Conservation (phyloP, 2,888 invertebrate genomes). For the Biston stratarius region DNA sequence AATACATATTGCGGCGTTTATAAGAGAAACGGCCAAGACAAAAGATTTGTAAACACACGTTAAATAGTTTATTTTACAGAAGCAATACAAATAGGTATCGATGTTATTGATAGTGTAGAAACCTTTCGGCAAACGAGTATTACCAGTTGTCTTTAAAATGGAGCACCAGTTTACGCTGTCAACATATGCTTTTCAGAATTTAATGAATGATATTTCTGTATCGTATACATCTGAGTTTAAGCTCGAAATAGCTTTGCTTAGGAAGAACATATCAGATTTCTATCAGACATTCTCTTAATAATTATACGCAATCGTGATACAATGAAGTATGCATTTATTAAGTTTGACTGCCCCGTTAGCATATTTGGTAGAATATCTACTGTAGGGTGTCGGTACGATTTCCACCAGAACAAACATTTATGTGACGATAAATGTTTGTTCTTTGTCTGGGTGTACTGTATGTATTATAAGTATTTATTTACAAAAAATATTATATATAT, state of each 20-base stretch:
- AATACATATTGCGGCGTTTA: not conserved
- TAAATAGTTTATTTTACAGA: conserved; percentile 11
- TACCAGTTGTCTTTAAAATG: conserved; percentile 42
- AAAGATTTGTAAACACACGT: conserved; percentile 5
- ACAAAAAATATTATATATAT: too few relatives aligned
- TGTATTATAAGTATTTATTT: too few relatives aligned
- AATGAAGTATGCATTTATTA: not conserved
- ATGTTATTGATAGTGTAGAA: conserved; percentile 27
- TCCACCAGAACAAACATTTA: too few relatives aligned
- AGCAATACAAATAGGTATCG: conserved; percentile 16
- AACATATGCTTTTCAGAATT: conserved; percentile 39
- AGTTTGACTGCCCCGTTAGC: not conserved
- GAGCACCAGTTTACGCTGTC: conserved; percentile 43
- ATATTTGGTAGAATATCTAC: too few relatives aligned
- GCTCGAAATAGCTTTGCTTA: conserved; percentile 23
- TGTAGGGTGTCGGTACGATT: too few relatives aligned
- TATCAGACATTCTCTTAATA: not conserved
- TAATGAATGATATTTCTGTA: conserved; percentile 43
- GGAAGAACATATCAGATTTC: conserved; percentile 27
- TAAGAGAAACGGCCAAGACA: not conserved
- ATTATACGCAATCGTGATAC: not conserved
- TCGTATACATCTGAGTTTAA: conserved; percentile 36
- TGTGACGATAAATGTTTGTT: too few relatives aligned
- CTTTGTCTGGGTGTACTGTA: too few relatives aligned
- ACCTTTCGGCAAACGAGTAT: conserved; percentile 37